Base-by-base conservation (phyloP, 2,797 vertebrate species). In the Chromis chromis region DNA sequence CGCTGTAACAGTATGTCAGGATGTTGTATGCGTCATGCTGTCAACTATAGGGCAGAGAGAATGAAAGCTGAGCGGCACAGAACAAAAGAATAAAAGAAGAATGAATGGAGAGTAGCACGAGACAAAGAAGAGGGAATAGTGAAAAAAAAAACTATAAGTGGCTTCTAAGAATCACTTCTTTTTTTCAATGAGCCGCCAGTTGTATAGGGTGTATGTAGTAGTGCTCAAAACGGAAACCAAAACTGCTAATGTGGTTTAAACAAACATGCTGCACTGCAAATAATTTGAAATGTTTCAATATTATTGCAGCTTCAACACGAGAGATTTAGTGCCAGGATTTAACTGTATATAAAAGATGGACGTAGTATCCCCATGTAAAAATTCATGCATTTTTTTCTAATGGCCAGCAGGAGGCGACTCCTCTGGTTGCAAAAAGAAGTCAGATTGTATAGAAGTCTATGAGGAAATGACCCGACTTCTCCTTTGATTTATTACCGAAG, bases 21-120 rank as follows among this genome's bases (percentile, higher is more conserved):
- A 55, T 50, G 63, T 70, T 66, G 27, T 55, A 21, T 83, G n/a
- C 44, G 56, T 42, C 40, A 17, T 42, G 59, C 7, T 57, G 7
- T 22, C 72, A 61, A 73, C 40, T 16, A 28, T 64, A 25, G 22
- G 14, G 14, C 22, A 9, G 21, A 33, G 39, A 62, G 27, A 66
- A 53, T 31, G 14, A 71, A 60, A 27, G 19, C 54, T 49, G 19
- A 28, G 48, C n/a, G 7, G 31, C 21, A 10, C 5, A 36, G 33
- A 31, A 44, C 44, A 27, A 52, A 42, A 6, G 33, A 31, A 44
- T 44, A 22, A 52, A 50, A 6, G 28, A 8, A 50, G 10, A 27
- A 21, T 6, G 48, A 64, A 31, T 4, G 4, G 2, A 17, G 2
- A 11, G n/a, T 3, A 12, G n/a, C 19, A 4, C 2, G 9, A 62